These are phyloP conservation scores for Pluvianellus socialis DNA, from an alignment of 2,113 vertebrate species.

Conservation along the genomic window DNA sequence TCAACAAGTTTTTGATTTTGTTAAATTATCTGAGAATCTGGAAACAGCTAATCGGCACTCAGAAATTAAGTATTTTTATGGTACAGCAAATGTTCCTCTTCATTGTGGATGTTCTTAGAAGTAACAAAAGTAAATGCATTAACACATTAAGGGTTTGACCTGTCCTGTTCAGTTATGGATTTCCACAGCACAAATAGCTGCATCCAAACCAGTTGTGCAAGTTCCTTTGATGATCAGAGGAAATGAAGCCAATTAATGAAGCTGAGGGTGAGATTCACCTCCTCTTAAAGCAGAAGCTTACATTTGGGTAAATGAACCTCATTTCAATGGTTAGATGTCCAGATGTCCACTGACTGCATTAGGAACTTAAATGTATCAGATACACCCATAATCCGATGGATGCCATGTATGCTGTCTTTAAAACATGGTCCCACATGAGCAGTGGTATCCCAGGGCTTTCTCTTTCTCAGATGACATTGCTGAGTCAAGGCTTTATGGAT, in stretches of 20 bases:
- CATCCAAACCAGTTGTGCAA: background rate
- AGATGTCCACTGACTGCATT: background rate
- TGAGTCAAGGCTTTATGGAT: background rate
- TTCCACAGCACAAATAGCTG: background rate
- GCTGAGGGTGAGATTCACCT: background rate
- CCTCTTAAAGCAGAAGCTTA: background rate
- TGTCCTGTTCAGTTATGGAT: background rate
- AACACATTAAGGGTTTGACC: background rate
- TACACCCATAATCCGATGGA: background rate
- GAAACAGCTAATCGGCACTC: background rate
- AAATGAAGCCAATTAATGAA: background rate
- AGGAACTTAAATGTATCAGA: background rate
- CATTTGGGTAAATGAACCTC: background rate
- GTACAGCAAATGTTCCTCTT: background rate
- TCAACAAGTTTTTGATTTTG: background rate
- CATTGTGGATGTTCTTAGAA: background rate
- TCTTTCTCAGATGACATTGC: background rate
- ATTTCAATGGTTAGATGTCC: background rate
- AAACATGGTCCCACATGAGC: background rate
- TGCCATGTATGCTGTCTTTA: background rate
- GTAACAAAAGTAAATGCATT: background rate
- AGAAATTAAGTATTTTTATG: background rate
- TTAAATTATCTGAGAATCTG: background rate
- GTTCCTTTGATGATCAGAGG: background rate
- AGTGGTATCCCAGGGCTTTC: background rate